Conservation (phyloP, 2,113 vertebrate genomes). For the Grantiella picta region DNA sequence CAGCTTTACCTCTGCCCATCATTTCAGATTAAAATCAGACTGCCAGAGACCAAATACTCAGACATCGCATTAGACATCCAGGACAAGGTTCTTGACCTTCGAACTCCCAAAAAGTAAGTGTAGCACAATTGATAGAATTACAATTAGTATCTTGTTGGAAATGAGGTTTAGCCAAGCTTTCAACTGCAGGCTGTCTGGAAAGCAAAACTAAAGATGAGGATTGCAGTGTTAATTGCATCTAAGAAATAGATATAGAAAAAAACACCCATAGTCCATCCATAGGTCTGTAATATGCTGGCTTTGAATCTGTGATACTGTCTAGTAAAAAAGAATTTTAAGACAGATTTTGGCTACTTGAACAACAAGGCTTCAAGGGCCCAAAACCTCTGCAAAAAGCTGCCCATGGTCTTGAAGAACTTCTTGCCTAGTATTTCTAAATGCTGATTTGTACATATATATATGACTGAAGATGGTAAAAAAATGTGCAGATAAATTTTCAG, state of each 20-base stretch:
- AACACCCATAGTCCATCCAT: neutral
- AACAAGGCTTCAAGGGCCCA: neutral
- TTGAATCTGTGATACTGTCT: neutral
- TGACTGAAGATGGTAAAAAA: neutral
- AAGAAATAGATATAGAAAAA: neutral
- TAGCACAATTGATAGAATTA: neutral
- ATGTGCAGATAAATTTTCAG: neutral
- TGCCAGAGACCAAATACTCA: constrained; percentile 82
- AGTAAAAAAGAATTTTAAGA: neutral
- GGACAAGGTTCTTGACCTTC: constrained; percentile 87
- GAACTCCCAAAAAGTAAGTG: constrained; percentile 88
- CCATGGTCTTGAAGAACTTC: neutral
- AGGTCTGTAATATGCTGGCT: neutral
- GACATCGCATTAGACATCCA: constrained; percentile 86
- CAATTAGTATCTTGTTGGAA: neutral
- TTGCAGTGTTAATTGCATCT: neutral
- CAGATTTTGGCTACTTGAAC: neutral
- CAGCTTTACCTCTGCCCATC: constrained; percentile 29
- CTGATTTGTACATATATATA: neutral
- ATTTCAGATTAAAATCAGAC: constrained; percentile 87
- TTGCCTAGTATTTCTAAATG: neutral
- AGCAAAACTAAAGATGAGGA: neutral
- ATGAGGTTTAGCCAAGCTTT: neutral
- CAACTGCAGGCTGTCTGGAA: neutral
- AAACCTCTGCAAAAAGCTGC: neutral